phyloP scores from a whole-genome alignment of 2,113 vertebrate species.

The Melanerpes formicivorus region DNA sequence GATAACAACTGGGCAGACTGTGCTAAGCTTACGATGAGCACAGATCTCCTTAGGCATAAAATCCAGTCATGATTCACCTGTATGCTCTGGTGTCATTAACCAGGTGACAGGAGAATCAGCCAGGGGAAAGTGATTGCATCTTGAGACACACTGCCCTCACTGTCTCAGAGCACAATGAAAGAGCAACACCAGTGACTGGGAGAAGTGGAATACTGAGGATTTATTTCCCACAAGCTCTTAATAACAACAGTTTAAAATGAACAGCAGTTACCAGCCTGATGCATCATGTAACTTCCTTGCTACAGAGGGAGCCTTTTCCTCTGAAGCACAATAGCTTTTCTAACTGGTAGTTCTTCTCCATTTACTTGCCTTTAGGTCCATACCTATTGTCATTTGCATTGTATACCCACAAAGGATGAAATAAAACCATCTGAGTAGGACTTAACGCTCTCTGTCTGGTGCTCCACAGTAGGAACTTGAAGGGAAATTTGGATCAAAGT shows the following conservation, averaged over 20 bases:
- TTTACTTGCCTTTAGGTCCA: background rate
- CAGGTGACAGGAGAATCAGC: background rate
- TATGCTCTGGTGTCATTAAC: background rate
- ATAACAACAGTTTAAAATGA: background rate
- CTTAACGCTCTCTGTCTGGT: background rate
- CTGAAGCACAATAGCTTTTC: background rate
- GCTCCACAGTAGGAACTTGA: background rate
- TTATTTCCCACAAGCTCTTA: slow-evolving; percentile 24
- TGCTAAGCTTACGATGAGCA: background rate
- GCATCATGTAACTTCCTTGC: background rate
- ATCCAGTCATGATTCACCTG: background rate
- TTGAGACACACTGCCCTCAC: background rate
- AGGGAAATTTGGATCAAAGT: background rate
- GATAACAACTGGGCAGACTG: background rate
- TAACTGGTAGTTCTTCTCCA: background rate
- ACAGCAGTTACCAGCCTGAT: background rate
- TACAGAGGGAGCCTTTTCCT: background rate
- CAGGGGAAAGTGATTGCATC: background rate
- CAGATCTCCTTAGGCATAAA: background rate
- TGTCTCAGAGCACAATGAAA: background rate
- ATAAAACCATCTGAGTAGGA: slow-evolving; percentile 19
- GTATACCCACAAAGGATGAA: background rate
- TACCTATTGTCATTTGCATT: background rate
- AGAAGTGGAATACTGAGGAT: background rate
- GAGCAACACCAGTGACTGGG: background rate